These are phyloP conservation scores for Trematomus loennbergii DNA, from an alignment of 2,113 vertebrate species.

Conservation along the genomic window DNA sequence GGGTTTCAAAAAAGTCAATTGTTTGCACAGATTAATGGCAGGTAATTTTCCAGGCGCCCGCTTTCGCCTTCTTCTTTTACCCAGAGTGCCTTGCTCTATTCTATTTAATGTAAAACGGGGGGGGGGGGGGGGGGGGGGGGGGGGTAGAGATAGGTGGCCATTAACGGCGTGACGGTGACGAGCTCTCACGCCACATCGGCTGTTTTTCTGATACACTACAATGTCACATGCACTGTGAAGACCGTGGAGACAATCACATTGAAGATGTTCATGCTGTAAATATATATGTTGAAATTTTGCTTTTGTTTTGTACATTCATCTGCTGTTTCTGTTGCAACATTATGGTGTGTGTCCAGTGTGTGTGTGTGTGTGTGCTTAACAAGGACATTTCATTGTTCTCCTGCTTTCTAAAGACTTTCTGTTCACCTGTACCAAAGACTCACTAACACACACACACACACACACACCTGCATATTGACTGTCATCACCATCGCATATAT, in stretches of 20 bases:
- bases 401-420: conserved; percentile 30
- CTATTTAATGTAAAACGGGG: conserved; percentile 73
- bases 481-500: conserved; percentile 17
- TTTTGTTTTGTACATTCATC: conserved; percentile 54
- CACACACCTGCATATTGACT: conserved; percentile 24
- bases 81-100: conserved; percentile 81
- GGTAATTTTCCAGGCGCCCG: conserved; percentile 71
- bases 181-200: conserved; percentile 19
- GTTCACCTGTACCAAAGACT: conserved; percentile 71
- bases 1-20: conserved; percentile 76
- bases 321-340: conserved; percentile 52
- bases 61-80: conserved; percentile 70
- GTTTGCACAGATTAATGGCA: conserved; percentile 84
- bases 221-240: conserved; percentile 68
- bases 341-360: conserved; percentile 26
- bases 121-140: no score
- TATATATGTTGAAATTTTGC: conserved; percentile 41
- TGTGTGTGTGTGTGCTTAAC: conserved; percentile 39
- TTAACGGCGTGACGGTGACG: conserved; percentile 32
- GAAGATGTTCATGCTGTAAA: conserved; percentile 53
- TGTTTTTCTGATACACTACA: conserved; percentile 34
- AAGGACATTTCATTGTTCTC: conserved; percentile 24
- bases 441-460: conserved; percentile 20
- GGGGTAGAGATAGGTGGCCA: conserved; percentile 9
- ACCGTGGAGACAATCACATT: conserved; percentile 62